Percentiles rank a stretch among this genome's conserved stretches.
phyloP scores from a whole-genome alignment of 35 echinoderm and acorn worm species.

The Ptychodera flava region DNA sequence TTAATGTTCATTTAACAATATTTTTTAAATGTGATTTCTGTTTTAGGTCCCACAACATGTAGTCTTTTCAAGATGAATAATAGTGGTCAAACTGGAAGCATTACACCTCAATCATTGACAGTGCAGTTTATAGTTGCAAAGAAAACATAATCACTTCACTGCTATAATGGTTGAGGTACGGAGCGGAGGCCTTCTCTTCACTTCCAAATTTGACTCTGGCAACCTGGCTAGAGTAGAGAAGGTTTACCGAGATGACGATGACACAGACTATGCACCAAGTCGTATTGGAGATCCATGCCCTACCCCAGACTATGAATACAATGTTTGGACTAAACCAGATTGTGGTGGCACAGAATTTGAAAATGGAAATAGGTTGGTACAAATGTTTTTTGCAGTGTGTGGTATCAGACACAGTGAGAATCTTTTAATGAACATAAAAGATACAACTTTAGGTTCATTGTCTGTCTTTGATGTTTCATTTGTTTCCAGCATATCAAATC shows the following conservation, averaged over 20 bases:
- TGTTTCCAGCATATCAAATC: too few relatives aligned
- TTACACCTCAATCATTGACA: neutral
- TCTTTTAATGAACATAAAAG: neutral
- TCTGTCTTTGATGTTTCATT: too few relatives aligned
- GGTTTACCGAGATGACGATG: slow-evolving; percentile 59
- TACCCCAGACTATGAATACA: slow-evolving; percentile 79
- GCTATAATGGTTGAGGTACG: slow-evolving; percentile 53
- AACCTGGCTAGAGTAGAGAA: slow-evolving; percentile 85
- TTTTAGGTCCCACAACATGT: neutral
- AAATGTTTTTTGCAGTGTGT: too few relatives aligned
- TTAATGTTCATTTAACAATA: neutral
- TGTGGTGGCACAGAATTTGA: slow-evolving; percentile 92
- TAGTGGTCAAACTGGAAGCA: neutral
- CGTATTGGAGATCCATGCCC: slow-evolving; percentile 60
- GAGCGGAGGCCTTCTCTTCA: slow-evolving; percentile 73
- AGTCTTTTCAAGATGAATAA: neutral
- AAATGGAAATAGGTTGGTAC: slow-evolving; percentile 80
- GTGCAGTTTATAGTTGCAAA: neutral
- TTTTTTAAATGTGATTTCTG: neutral
- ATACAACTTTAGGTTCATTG: too few relatives aligned
- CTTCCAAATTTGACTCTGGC: slow-evolving; percentile 98
- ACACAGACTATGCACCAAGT: slow-evolving; percentile 7
- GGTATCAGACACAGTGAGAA: neutral
- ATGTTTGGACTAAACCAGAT: slow-evolving; percentile 93
- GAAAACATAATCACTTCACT: neutral